Percentiles rank a stretch among this genome's conserved stretches.
Evolutionary conservation across 2,888 invertebrate species (phyloP).

Genomic region (Thalpophila matura): DNA sequence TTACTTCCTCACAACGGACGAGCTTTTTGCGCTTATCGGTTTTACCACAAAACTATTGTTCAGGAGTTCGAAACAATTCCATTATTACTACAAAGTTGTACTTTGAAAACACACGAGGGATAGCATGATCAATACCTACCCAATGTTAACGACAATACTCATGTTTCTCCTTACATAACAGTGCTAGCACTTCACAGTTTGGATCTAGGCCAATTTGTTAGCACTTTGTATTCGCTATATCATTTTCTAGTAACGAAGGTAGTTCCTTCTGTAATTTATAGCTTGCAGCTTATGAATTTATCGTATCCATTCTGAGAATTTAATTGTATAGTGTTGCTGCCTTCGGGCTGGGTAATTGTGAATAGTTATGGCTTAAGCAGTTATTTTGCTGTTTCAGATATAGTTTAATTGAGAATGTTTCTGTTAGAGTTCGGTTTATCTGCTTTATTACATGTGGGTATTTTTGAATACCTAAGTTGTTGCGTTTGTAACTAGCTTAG

Average conservation of each 20-base stretch:
- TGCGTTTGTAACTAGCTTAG: not conserved
- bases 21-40: conserved; percentile 19
- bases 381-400: conserved; percentile 17
- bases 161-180: conserved; percentile 32
- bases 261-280: conserved; percentile 20
- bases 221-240: conserved; percentile 35
- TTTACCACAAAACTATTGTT: not conserved
- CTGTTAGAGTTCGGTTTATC: not conserved
- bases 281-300: conserved; percentile 36
- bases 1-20: not conserved
- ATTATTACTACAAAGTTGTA: conserved; percentile 2
- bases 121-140: conserved; percentile 15
- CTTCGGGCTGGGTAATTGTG: conserved; percentile 11
- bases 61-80: conserved; percentile 2
- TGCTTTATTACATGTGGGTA: not conserved
- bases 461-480: conserved; percentile 3
- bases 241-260: conserved; percentile 36
- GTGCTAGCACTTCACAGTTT: conserved; percentile 20
- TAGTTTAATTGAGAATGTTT: conserved; percentile 2
- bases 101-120: not conserved
- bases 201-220: conserved; percentile 52
- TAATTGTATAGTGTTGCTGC: conserved; percentile 24
- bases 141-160: conserved; percentile 19
- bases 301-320: conserved; percentile 21
- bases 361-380: conserved; percentile 10